Evolutionary conservation across 2,888 invertebrate species (phyloP).

Genomic region (Macropis europaea): DNA sequence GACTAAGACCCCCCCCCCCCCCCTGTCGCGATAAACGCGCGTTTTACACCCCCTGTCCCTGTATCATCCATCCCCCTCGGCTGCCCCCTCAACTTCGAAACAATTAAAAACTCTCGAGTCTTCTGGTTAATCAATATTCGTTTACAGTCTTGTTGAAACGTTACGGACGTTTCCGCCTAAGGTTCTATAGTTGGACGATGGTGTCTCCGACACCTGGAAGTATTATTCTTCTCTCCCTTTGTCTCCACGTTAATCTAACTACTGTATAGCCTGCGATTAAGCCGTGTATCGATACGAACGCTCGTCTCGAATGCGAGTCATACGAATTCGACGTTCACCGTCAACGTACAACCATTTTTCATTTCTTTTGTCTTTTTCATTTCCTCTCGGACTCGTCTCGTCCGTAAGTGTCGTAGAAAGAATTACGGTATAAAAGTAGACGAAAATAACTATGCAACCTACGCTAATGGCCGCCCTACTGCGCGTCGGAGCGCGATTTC

Average conservation of each 20-base stretch:
- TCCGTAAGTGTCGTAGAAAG: conserved; percentile 15
- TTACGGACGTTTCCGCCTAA: conserved; percentile 75
- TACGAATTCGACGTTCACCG: conserved; percentile 6
- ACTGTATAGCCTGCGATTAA: conserved; percentile 70
- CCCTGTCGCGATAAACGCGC: conserved; percentile 9
- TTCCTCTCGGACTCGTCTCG: no score
- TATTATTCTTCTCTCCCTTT: conserved; percentile 57
- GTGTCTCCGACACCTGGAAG: conserved; percentile 77
- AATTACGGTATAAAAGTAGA: conserved; percentile 52
- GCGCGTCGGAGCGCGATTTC: not conserved
- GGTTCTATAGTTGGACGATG: conserved; percentile 78
- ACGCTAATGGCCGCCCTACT: conserved; percentile 7
- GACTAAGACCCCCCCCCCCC: conserved; percentile 5
- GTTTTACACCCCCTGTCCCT: not conserved
- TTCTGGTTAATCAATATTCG: conserved; percentile 72
- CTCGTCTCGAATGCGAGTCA: conserved; percentile 31
- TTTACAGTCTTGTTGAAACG: conserved; percentile 77
- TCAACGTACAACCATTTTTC: conserved; percentile 23
- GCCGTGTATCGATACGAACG: conserved; percentile 56
- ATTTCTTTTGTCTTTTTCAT: no score
- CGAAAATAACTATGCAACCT: conserved; percentile 51
- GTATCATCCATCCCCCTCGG: conserved; percentile 1
- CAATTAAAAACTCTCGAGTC: conserved; percentile 74
- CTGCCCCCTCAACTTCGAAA: conserved; percentile 56
- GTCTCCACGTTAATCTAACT: conserved; percentile 59